Conservation (phyloP, 2,113 vertebrate genomes). For the Hymenochirus boettgeri region DNA sequence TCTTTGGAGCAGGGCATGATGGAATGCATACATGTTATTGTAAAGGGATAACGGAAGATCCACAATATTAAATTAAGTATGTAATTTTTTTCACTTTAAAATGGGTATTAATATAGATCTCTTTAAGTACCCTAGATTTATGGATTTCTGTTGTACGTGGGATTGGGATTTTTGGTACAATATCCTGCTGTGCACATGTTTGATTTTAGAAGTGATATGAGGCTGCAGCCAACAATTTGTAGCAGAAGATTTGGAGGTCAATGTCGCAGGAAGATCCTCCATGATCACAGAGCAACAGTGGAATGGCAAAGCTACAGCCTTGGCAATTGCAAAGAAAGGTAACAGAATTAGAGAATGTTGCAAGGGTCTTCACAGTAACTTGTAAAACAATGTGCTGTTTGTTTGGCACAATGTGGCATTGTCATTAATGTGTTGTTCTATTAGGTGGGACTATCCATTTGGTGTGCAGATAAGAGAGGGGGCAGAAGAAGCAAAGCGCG, state of each 20-base stretch:
- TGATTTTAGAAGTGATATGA: conserved; percentile 66
- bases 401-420: too few relatives aligned
- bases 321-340: conserved; percentile 70
- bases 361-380: not conserved
- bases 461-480: conserved; percentile 68
- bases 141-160: too few relatives aligned
- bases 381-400: too few relatives aligned
- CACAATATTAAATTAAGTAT: too few relatives aligned
- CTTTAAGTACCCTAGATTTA: too few relatives aligned
- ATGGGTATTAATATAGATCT: too few relatives aligned
- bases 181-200: conserved; percentile 2
- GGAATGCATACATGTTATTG: too few relatives aligned
- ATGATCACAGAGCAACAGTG: conserved; percentile 72
- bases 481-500: conserved; percentile 64
- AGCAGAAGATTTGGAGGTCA: conserved; percentile 65
- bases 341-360: conserved; percentile 2
- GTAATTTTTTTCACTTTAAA: too few relatives aligned
- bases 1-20: too few relatives aligned
- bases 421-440: not conserved
- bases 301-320: conserved; percentile 70
- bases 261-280: conserved; percentile 64
- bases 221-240: conserved; percentile 64
- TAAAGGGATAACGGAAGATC: too few relatives aligned
- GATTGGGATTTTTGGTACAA: too few relatives aligned
- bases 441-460: conserved; percentile 80